Evolutionary conservation across 30 jellyfish, hydroid and myxozoan genomes (phyloP).

Genomic region (Aurelia coerulea): DNA sequence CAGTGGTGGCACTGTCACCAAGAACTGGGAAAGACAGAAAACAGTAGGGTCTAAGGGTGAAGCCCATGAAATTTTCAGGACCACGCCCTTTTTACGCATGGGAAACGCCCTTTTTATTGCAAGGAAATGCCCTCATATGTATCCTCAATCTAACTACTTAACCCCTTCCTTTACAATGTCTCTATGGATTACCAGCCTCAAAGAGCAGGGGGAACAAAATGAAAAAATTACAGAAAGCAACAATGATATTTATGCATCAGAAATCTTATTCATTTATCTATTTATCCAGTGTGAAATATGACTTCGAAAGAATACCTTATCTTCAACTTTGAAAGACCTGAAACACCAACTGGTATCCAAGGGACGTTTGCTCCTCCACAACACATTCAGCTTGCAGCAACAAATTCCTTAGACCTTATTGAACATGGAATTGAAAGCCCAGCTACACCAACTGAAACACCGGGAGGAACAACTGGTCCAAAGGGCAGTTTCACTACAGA

Average conservation of each 20-base stretch:
- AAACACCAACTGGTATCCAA: constrained; percentile 61
- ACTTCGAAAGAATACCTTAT: constrained; percentile 34
- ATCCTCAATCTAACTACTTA: no score
- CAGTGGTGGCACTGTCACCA: no score
- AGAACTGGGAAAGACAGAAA: no score
- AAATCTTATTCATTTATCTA: background rate
- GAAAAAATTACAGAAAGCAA: no score
- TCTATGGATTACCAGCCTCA: no score
- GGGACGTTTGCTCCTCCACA: constrained; percentile 42
- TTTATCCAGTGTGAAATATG: constrained; percentile 6
- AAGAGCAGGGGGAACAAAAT: no score
- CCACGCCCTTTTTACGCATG: no score
- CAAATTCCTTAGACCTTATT: constrained; percentile 4
- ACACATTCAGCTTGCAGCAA: constrained; percentile 8
- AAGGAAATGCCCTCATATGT: no score
- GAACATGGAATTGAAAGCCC: constrained; percentile 48
- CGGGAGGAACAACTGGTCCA: background rate
- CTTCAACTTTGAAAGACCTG: constrained; percentile 61
- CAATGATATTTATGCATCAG: background rate
- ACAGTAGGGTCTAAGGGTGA: no score
- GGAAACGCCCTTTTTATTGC: no score
- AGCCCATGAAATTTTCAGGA: no score
- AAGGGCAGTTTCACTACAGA: background rate
- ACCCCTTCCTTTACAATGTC: no score
- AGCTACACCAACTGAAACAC: background rate